A percentile compares a stretch with the other conserved stretches of the same genome.
Conservation (phyloP, 2,888 invertebrate species). For the Platynereis dumerilii region DNA sequence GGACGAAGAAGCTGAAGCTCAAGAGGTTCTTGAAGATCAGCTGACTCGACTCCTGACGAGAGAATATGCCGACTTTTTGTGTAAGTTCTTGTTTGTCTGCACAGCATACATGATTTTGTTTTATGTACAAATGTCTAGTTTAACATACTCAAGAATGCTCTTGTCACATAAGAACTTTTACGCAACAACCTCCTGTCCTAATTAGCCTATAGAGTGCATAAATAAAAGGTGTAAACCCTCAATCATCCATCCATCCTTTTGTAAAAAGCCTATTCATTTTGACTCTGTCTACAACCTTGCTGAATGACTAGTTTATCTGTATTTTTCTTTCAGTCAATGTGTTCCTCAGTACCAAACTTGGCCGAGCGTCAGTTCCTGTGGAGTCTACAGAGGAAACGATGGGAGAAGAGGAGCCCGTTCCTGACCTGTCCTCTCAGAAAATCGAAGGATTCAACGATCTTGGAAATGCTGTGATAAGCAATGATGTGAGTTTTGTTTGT, state of each 20-base stretch:
- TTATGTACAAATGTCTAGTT: no score
- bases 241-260: no score
- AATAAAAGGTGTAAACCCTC: no score
- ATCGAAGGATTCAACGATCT: conserved; percentile 78
- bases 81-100: conserved; percentile 30
- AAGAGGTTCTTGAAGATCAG: conserved; percentile 61
- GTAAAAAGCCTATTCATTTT: no score
- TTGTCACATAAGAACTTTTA: no score
- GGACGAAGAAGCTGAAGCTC: conserved; percentile 52
- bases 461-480: conserved; percentile 73
- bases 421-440: conserved; percentile 18
- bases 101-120: no score
- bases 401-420: conserved; percentile 41
- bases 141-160: no score
- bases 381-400: conserved; percentile 58
- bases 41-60: conserved; percentile 83
- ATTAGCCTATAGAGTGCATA: no score
- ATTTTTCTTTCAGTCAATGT: conserved; percentile 18
- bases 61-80: conserved; percentile 84
- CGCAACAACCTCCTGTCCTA: no score
- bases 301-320: no score
- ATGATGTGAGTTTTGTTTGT: conserved; percentile 12
- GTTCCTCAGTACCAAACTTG: conserved; percentile 13
- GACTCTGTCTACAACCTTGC: no score
- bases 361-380: neutral